A percentile compares a stretch with the other conserved stretches of the same genome.
Conservation (phyloP, 1,140 invertebrate genomes). For the Drosophila ogumai region DNA sequence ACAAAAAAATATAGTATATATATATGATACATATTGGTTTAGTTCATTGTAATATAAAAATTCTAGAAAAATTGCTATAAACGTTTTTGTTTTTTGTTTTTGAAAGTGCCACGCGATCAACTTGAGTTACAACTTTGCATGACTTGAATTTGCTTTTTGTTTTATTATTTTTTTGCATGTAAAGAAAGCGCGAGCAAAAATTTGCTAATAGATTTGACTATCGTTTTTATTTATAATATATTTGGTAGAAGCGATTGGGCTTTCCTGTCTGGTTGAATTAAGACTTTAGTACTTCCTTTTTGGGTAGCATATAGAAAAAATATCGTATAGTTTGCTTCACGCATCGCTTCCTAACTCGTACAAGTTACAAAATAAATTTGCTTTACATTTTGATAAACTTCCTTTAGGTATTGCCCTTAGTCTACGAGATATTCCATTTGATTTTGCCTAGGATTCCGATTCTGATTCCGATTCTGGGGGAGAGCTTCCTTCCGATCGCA, state of each 20-base stretch:
- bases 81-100: slow-evolving; percentile 50
- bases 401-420: slow-evolving; percentile 30
- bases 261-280: slow-evolving; percentile 46
- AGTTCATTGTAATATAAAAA: slow-evolving; percentile 80
- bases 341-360: slow-evolving; percentile 44
- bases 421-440: slow-evolving; percentile 51
- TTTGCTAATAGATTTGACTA: slow-evolving; percentile 84
- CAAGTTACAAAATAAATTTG: slow-evolving; percentile 66
- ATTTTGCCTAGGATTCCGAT: slow-evolving; percentile 34
- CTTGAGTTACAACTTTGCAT: slow-evolving; percentile 62
- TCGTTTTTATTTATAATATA: slow-evolving; percentile 58
- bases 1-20: slow-evolving; percentile 65
- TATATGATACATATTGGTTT: slow-evolving; percentile 55
- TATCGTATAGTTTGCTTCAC: slow-evolving; percentile 67
- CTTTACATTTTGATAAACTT: slow-evolving; percentile 67
- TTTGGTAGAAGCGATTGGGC: slow-evolving; percentile 59
- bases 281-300: slow-evolving; percentile 31
- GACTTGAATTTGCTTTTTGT: slow-evolving; percentile 39
- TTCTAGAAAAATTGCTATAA: slow-evolving; percentile 84
- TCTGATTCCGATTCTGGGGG: slow-evolving; percentile 1
- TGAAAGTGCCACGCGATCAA: slow-evolving; percentile 63
- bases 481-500: slow-evolving; percentile 24
- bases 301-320: slow-evolving; percentile 76
- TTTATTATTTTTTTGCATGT: slow-evolving; percentile 51
- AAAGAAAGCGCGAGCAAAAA: slow-evolving; percentile 83